Evolutionary conservation across 1,140 invertebrate species (phyloP).

Genomic region (Microvelia longipes): DNA sequence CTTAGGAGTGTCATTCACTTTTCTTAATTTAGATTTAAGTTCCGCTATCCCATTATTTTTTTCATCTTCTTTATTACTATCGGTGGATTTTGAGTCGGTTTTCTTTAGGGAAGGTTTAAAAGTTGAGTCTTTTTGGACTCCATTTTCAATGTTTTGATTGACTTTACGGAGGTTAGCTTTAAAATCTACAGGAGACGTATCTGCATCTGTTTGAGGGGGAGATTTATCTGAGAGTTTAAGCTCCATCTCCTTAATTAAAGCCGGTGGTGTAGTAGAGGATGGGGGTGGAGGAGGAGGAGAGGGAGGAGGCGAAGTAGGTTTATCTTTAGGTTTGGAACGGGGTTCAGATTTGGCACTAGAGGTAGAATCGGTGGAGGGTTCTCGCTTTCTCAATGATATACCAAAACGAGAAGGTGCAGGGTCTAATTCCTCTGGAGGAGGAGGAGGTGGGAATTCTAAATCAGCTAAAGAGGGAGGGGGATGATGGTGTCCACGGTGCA

Average conservation of each 20-base stretch:
- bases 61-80: constrained; percentile 26
- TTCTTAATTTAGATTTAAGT: constrained; percentile 67
- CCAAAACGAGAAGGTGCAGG: constrained; percentile 34
- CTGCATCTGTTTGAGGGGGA: neutral
- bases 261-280: constrained; percentile 23
- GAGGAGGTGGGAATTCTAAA: constrained; percentile 70
- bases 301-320: constrained; percentile 19
- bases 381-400: constrained; percentile 48
- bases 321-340: constrained; percentile 14
- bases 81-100: constrained; percentile 43
- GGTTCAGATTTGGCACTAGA: constrained; percentile 31
- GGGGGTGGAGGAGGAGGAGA: constrained; percentile 23
- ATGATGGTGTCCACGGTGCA: constrained; percentile 36
- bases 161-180: constrained; percentile 36
- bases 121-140: neutral
- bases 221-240: constrained; percentile 47
- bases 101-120: constrained; percentile 47
- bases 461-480: constrained; percentile 51
- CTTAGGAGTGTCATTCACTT: constrained; percentile 47
- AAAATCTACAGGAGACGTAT: constrained; percentile 34
- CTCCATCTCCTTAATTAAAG: constrained; percentile 61
- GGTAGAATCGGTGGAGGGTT: constrained; percentile 43
- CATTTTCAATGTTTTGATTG: constrained; percentile 12
- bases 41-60: constrained; percentile 49
- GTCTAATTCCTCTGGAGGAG: constrained; percentile 40